Conservation (phyloP, 2,797 vertebrate species). For the Molossus molossus region DNA sequence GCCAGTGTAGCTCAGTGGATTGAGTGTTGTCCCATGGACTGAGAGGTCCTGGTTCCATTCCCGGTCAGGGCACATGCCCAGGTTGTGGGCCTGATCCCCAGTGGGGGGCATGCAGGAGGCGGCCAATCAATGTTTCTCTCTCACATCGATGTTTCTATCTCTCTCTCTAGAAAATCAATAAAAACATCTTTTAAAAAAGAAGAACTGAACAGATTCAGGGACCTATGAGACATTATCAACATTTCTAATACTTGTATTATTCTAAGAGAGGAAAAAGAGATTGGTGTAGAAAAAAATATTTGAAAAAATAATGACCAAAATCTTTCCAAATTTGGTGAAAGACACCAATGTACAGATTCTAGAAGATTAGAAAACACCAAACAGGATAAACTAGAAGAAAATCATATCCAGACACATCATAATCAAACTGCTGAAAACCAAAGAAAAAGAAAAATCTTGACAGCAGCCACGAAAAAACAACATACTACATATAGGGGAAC, state of each 20-base stretch:
- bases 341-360: conserved; percentile 30
- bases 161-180: too few species aligned
- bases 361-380: conserved; percentile 40
- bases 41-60: too few species aligned
- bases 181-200: too few species aligned
- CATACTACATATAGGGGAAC: not conserved
- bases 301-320: conserved; percentile 19
- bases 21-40: too few species aligned
- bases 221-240: not conserved
- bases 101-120: too few species aligned
- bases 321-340: conserved; percentile 61
- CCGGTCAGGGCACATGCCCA: too few species aligned
- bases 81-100: too few species aligned
- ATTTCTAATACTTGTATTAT: not conserved
- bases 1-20: too few species aligned
- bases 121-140: too few species aligned
- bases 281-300: not conserved
- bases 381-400: conserved; percentile 48
- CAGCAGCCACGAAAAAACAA: conserved; percentile 28
- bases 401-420: not conserved
- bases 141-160: too few species aligned
- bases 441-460: conserved; percentile 47
- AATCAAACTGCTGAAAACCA: conserved; percentile 36
- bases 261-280: not conserved
- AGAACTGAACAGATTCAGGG: conserved; percentile 1